Percentiles rank a stretch among this genome's conserved stretches.
phyloP scores from a whole-genome alignment of 2,888 invertebrate species.

The Sceliomorpha sp. region DNA sequence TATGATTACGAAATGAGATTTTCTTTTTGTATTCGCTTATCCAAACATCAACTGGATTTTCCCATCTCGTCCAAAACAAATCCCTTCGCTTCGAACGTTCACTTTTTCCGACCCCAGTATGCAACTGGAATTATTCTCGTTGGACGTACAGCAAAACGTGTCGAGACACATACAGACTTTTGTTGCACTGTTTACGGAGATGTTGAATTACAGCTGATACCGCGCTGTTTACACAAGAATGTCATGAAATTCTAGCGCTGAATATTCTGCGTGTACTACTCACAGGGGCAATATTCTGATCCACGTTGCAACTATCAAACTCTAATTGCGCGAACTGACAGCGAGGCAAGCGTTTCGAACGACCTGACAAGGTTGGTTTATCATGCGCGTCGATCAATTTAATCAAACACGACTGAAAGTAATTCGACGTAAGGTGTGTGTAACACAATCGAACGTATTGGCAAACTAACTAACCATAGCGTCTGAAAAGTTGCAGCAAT shows the following conservation, averaged over 20 bases:
- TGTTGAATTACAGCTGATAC: constrained; percentile 22
- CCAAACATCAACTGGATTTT: too few relatives aligned
- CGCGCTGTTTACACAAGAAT: constrained; percentile 29
- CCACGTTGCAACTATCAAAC: constrained; percentile 16
- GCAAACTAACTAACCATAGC: too few relatives aligned
- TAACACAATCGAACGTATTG: too few relatives aligned
- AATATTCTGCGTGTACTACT: constrained; percentile 23
- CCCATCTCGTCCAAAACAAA: too few relatives aligned
- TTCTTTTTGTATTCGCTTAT: too few relatives aligned
- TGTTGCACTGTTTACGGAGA: constrained; percentile 26
- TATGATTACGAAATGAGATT: too few relatives aligned
- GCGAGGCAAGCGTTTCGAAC: constrained; percentile 10
- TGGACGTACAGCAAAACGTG: constrained; percentile 13
- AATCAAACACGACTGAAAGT: too few relatives aligned
- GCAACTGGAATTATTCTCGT: not conserved
- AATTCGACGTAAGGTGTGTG: too few relatives aligned
- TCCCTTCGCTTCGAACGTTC: too few relatives aligned
- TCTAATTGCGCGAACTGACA: constrained; percentile 24
- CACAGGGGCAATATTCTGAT: constrained; percentile 16
- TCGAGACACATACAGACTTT: constrained; percentile 31
- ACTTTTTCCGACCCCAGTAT: too few relatives aligned
- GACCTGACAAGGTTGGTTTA: constrained; percentile 1
- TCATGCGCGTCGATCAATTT: too few relatives aligned
- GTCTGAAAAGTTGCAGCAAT: too few relatives aligned
- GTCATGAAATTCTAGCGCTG: constrained; percentile 31